These are phyloP conservation scores for Enteromius anoplus DNA, from an alignment of 2,797 vertebrate species.

Conservation along the genomic window DNA sequence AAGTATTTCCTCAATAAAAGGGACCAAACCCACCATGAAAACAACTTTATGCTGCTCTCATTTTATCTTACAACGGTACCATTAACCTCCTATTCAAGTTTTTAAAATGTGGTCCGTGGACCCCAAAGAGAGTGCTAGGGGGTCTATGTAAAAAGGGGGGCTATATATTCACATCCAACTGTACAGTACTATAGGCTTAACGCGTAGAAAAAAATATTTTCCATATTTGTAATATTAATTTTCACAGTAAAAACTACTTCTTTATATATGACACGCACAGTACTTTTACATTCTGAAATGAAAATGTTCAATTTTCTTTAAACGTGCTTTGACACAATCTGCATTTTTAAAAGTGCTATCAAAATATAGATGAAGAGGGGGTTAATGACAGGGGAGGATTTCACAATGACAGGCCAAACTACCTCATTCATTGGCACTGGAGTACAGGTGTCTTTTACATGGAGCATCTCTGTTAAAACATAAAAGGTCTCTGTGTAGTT, in stretches of 20 bases:
- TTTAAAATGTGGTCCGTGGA: neutral
- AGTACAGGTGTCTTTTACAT: no score
- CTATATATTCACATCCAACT: neutral
- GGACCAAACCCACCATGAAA: constrained; percentile 54
- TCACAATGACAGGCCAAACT: neutral
- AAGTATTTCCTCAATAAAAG: constrained; percentile 72
- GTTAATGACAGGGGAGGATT: neutral
- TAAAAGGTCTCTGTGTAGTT: neutral
- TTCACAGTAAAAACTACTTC: neutral
- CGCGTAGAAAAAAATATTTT: neutral
- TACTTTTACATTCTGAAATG: neutral
- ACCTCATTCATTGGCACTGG: constrained; percentile 4
- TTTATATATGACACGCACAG: neutral
- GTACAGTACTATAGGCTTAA: neutral
- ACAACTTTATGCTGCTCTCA: constrained; percentile 27
- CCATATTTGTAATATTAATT: neutral
- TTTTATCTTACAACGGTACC: neutral
- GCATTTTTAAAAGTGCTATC: no score
- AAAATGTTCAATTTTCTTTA: neutral
- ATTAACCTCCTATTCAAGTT: neutral
- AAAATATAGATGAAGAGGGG: neutral
- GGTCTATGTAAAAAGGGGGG: neutral
- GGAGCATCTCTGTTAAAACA: neutral
- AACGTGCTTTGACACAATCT: no score
- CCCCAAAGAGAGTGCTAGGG: neutral